A percentile compares a stretch with the other conserved stretches of the same genome.
These are phyloP conservation scores for Tupaia tana DNA, from an alignment of 2,113 vertebrate species.

Conservation along the genomic window DNA sequence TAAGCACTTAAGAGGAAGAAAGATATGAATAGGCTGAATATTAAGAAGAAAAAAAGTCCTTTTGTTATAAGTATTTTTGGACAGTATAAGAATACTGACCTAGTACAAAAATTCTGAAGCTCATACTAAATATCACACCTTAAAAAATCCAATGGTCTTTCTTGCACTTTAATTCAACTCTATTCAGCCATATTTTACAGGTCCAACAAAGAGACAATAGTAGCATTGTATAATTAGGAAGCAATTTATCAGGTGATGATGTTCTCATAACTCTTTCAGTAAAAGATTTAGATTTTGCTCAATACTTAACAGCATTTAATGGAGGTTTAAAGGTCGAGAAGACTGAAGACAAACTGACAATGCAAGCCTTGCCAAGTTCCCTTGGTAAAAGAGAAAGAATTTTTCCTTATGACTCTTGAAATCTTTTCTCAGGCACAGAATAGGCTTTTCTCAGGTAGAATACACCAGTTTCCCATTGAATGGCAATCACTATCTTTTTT, in stretches of 20 bases:
- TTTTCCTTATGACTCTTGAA: background rate
- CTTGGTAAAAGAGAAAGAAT: background rate
- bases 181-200: constrained; percentile 30
- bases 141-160: background rate
- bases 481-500: background rate
- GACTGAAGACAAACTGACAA: background rate
- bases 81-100: background rate
- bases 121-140: background rate
- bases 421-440: background rate
- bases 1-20: background rate
- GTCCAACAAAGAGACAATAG: constrained; percentile 30
- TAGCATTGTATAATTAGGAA: constrained; percentile 57
- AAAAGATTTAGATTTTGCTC: constrained; percentile 57
- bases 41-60: background rate
- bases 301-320: constrained; percentile 42
- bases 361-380: background rate
- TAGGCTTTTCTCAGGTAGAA: background rate
- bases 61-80: background rate
- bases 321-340: background rate
- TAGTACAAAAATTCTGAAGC: background rate
- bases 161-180: constrained; percentile 26
- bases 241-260: constrained; percentile 64
- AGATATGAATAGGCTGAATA: background rate
- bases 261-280: constrained; percentile 61
- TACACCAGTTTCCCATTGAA: background rate